Evolutionary conservation across 2,797 vertebrate species (phyloP), one percentile per base, ranked within the genome.

Genomic region (Catostomus latipinnis): DNA sequence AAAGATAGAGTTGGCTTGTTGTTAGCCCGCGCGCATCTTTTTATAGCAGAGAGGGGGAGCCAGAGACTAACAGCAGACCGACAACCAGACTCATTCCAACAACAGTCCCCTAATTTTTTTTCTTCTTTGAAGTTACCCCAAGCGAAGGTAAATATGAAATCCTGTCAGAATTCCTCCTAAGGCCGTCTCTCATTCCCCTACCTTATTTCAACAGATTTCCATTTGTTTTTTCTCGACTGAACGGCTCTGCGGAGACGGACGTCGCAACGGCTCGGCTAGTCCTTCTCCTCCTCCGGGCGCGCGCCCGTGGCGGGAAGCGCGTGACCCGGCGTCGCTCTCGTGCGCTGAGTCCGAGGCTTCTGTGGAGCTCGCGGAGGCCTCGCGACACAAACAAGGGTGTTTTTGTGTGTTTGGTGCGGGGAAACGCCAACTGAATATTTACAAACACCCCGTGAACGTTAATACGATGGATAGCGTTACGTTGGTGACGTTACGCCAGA

Each of bases 281-380:
- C 56, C 54, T 61, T 46, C 67, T 70, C 61, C 70, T 73, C 46
- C 70, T 34, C 34, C 34, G 34, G 70, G 61, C 68, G 76, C 76
- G 68, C 71, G 46, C 61, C 78, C 70, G 78, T 50, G 70, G 70
- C 65, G 72, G 60, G 71, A 76, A 61, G 77, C 76, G 70, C 71
- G 57, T 74, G 71, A 78, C 70, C 66, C 65, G 71, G 81, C 79
- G 76, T 61, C 71, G 81, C 73, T 57, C 65, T 81, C 68, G 45
- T 56, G 74, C 70, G 50, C 53, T 8, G 61, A 81, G 78, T 68
- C 82, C 82, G 82, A 81, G 82, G 82, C 79, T 83, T 77, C 78
- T 52, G 74, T 12, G 46, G 49, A 73, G 68, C 69, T 74, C 66
- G 46, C 66, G 18, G 12, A 81, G 82, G 82, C 82, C 82, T 73